Percentiles rank a stretch among this genome's conserved stretches.
Conservation (phyloP, 2,888 invertebrate species). For the Mongoloraphidia duomilia region DNA sequence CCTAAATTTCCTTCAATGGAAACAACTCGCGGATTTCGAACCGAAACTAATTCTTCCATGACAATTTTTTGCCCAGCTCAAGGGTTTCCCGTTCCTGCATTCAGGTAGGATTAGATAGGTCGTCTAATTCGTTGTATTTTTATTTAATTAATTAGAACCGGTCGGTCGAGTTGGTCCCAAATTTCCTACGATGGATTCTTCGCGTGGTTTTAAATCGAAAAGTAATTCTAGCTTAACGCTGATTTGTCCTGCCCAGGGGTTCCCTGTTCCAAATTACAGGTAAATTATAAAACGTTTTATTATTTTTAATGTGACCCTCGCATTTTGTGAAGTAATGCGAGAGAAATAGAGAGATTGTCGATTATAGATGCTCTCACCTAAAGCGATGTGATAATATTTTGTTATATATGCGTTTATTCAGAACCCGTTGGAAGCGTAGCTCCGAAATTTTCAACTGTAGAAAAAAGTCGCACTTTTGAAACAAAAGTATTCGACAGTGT, state of each 20-base stretch:
- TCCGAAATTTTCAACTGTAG: constrained; percentile 36
- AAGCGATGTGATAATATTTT: constrained; percentile 13
- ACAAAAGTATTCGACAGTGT: constrained; percentile 30
- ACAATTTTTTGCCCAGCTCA: constrained; percentile 60
- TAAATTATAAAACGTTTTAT: constrained; percentile 26
- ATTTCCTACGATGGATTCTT: constrained; percentile 49
- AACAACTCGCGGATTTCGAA: constrained; percentile 4
- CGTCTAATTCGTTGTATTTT: neutral
- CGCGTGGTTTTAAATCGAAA: constrained; percentile 42
- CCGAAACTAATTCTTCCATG: constrained; percentile 25
- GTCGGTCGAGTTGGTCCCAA: constrained; percentile 45
- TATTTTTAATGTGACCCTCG: too few relatives aligned
- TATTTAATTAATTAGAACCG: constrained; percentile 30
- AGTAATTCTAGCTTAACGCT: constrained; percentile 41
- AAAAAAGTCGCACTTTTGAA: neutral
- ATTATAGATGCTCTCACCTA: too few relatives aligned
- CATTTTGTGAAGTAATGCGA: too few relatives aligned
- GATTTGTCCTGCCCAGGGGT: constrained; percentile 62
- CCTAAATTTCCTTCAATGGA: constrained; percentile 35
- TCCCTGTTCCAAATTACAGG: constrained; percentile 60
- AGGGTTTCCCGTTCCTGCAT: constrained; percentile 45
- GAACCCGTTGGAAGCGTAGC: constrained; percentile 37
- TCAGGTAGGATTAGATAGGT: constrained; percentile 30
- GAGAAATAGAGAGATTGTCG: too few relatives aligned
- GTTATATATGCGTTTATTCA: constrained; percentile 17